These are phyloP conservation scores for Ennomos fuscantarius DNA, from an alignment of 2,888 invertebrate genomes.

Conservation along the genomic window DNA sequence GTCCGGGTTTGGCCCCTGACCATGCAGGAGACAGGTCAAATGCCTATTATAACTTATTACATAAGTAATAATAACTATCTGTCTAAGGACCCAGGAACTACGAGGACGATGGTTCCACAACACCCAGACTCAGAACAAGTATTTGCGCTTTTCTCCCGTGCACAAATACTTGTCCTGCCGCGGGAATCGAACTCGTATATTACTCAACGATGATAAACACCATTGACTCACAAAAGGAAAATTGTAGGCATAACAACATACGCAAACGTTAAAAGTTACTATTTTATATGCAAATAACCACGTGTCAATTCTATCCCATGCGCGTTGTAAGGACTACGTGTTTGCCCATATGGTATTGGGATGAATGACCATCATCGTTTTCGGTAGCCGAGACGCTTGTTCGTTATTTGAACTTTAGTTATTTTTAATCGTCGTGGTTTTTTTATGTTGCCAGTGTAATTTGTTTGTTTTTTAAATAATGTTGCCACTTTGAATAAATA, in stretches of 20 bases:
- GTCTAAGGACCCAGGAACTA: no score
- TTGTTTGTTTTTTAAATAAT: neutral
- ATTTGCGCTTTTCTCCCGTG: no score
- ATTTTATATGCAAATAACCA: conserved; percentile 54
- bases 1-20: no score
- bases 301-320: conserved; percentile 65
- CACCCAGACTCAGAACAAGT: no score
- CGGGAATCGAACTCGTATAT: no score
- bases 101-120: no score
- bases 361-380: conserved; percentile 76
- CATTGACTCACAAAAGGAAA: neutral
- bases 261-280: conserved; percentile 5
- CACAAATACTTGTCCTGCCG: no score
- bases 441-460: conserved; percentile 1
- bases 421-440: conserved; percentile 12
- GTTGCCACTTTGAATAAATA: no score
- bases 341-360: conserved; percentile 72
- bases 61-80: no score
- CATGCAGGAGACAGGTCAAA: no score
- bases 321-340: conserved; percentile 58
- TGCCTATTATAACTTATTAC: no score
- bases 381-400: conserved; percentile 58
- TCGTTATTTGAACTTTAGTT: conserved; percentile 55
- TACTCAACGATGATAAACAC: neutral
- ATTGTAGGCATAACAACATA: conserved; percentile 6